Evolutionary conservation across 2,113 vertebrate species (phyloP), one percentile per base, ranked within the genome.

Genomic region (Aix galericulata): DNA sequence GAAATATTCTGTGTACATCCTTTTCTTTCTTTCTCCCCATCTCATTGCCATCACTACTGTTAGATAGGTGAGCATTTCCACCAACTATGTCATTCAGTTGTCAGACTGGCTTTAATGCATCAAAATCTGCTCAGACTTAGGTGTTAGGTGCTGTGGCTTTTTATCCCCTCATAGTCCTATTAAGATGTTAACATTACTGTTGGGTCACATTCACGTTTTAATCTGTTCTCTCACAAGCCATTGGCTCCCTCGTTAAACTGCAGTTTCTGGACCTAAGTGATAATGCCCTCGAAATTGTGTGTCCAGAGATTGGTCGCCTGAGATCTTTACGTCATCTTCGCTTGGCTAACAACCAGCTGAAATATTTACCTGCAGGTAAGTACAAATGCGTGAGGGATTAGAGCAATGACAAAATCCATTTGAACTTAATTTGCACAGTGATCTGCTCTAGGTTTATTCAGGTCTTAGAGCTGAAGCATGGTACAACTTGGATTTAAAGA

Each of bases 181-280:
- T 90, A 85, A 86, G 86, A 20, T 76, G 89, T 80, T n/a, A 20
- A 7, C 4, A 1, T 84, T 86, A 8, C 81, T 56, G 25, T 32
- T 74, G 87, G 67, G 60, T 96, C 88, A 88, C 72, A 58, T 93
- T 95, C 18, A 48, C n/a, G 79, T 95, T 84, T 50, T 76, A 82
- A 82, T 96, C 77, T 96, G 87, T 97, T 97, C 78, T 96, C 86
- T 97, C 89, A 88, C 76, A 96, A 99, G 99, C 99, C 67, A 99
- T 99, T 89, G 99, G 99, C 86, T 98, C 98, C 86, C 94, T 99
- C 81, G 97, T 98, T 94, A 98, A 99, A 89, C 98, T 99, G 91
- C 99, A 99, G 97, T 99, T 98, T 44, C 90, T 99, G 97, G 99
- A 99, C 94, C 98, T 99, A 76, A 99, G 99, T 96, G 98, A 99